A percentile compares a stretch with the other conserved stretches of the same genome.
Evolutionary conservation across 2,888 invertebrate species (phyloP).

Genomic region (Netelia virgata): DNA sequence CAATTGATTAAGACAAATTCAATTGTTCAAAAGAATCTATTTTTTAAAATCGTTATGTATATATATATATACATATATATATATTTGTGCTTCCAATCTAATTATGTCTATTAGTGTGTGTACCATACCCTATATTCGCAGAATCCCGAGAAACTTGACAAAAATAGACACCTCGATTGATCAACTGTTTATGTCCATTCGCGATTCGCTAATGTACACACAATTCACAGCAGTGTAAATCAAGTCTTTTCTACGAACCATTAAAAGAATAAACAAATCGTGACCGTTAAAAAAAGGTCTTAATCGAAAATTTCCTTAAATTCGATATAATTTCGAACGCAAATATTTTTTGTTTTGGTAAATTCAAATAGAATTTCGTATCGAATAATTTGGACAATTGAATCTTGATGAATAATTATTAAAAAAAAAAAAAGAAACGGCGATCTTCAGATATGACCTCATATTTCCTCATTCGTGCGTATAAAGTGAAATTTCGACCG

Average conservation of each 20-base stretch:
- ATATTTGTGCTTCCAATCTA: background rate
- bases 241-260: constrained; percentile 3
- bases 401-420: background rate
- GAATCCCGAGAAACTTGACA: constrained; percentile 6
- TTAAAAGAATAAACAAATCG: constrained; percentile 16
- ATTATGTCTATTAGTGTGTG: background rate
- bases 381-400: background rate
- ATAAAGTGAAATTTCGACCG: constrained; percentile 66
- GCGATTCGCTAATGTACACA: background rate
- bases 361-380: background rate
- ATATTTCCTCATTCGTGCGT: constrained; percentile 48
- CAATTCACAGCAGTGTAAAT: background rate
- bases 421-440: background rate
- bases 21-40: no score
- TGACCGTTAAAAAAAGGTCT: constrained; percentile 2
- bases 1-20: background rate
- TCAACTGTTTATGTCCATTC: constrained; percentile 18
- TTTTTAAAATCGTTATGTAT: no score
- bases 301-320: constrained; percentile 20
- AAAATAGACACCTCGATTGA: constrained; percentile 31
- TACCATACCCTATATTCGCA: background rate
- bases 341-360: no score
- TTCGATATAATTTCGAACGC: no score
- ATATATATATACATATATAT: no score
- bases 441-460: background rate